Base-by-base conservation (phyloP, 2,797 vertebrate species). In the Lutra lutra region DNA sequence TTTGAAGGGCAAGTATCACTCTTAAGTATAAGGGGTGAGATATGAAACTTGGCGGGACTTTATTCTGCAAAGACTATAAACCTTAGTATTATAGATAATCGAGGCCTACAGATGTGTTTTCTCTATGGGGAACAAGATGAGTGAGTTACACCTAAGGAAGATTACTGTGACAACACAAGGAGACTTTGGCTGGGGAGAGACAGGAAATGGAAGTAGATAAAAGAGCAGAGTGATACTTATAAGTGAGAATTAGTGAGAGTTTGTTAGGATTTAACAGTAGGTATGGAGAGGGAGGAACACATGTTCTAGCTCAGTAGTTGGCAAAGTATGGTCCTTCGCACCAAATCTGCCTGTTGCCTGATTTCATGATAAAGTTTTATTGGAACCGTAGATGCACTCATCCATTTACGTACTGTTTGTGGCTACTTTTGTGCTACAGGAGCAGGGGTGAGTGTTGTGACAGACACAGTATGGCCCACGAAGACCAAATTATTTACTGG, bases 361-460 rank as follows among this genome's bases (percentile, higher is more conserved):
- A 70, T 92, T 78, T 35, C 38, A 15, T 68, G 83, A 91, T 86
- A 64, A 79, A 56, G 68, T 78, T 96, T 89, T 92, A 94, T 84
- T 79, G 60, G 75, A 70, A 56, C 14, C 14, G 10, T 18, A 83
- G 51, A 13, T 13, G 23, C 14, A 7, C 0, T 83, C 35, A 23
- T 18, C 48, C 27, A 62, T 70, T 80, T 40, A 62, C 0, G 5
- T 58, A n/a, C 15, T 29, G 43, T 70, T 62, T 86, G 0, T 23
- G 32, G 35, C 64, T 77, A 25, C 60, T 82, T 88, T 15, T 29
- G 13, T 54, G 43, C 56, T 48, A 32, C 0, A 35, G 17, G 2
- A 35, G 23, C n/a, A 79, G 64, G 58, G 14, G 9, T 43, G 62
- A 94, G 5, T 62, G 25, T 32, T 38, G 8, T 35, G 38, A 48